Evolutionary conservation across 92 coral and sea anemone species (phyloP).

Genomic region (Siderastrea radians): DNA sequence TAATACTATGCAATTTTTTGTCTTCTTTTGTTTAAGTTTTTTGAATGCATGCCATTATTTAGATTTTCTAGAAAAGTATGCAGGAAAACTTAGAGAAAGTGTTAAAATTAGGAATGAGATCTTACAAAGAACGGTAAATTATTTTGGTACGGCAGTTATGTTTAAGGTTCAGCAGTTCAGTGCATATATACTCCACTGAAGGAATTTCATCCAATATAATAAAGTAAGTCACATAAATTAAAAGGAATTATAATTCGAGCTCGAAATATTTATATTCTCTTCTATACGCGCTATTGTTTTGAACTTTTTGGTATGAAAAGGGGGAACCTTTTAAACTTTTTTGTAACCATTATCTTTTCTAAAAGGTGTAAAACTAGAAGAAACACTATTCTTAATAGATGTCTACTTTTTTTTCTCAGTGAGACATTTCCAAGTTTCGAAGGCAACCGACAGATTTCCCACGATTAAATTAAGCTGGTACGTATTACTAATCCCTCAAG

Average conservation of each 20-base stretch:
- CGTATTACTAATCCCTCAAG: background rate
- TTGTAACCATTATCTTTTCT: background rate
- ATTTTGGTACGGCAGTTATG: background rate
- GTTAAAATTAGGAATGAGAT: background rate
- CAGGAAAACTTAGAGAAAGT: background rate
- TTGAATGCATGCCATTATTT: background rate
- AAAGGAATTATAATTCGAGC: too few species aligned
- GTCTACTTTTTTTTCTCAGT: background rate
- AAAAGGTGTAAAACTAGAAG: background rate
- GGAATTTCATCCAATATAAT: background rate
- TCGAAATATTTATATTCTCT: background rate
- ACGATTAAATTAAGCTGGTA: slow-evolving; percentile 11
- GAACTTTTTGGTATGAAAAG: background rate
- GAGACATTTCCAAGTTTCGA: background rate
- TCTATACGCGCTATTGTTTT: background rate
- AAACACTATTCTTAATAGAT: background rate
- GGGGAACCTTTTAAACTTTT: background rate
- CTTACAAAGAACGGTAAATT: background rate
- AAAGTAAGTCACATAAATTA: too few species aligned
- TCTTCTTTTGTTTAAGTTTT: too few species aligned
- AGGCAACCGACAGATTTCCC: slow-evolving; percentile 7
- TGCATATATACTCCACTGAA: background rate
- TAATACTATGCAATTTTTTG: too few species aligned
- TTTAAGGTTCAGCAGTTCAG: background rate
- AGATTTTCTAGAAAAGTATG: background rate